phyloP scores from a whole-genome alignment of 1,140 invertebrate genomes.

The Bombus consobrinus region DNA sequence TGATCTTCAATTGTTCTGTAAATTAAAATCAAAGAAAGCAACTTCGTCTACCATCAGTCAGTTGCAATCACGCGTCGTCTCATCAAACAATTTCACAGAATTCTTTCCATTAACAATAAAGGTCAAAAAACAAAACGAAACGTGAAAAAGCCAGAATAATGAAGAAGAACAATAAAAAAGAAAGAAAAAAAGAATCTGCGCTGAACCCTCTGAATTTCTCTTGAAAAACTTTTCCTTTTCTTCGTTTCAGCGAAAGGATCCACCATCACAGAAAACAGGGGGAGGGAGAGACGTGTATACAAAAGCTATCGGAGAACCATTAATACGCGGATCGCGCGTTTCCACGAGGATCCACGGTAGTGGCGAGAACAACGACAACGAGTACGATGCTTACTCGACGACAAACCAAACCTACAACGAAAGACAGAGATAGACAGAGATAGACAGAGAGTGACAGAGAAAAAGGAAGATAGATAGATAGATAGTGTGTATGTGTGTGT shows the following conservation, averaged over 20 bases:
- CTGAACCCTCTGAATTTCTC: slow-evolving; percentile 11
- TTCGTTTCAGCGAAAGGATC: slow-evolving; percentile 4
- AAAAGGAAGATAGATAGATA: too few relatives aligned
- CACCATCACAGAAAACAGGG: not conserved
- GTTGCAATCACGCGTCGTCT: not conserved
- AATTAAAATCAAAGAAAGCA: too few relatives aligned
- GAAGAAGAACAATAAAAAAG: not conserved
- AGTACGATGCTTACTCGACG: slow-evolving; percentile 26
- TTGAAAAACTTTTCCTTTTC: slow-evolving; percentile 32
- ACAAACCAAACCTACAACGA: slow-evolving; percentile 12
- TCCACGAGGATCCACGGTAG: slow-evolving; percentile 27
- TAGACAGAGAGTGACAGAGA: not conserved
- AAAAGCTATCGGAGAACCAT: slow-evolving; percentile 53
- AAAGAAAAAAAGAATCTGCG: not conserved
- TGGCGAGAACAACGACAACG: slow-evolving; percentile 26
- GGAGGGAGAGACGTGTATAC: not conserved
- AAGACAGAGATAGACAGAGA: slow-evolving; percentile 17
- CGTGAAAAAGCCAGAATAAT: not conserved
- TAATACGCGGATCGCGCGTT: slow-evolving; percentile 51
- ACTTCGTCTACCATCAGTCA: too few relatives aligned
- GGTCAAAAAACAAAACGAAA: not conserved
- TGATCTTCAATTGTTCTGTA: too few relatives aligned
- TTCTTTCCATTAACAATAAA: not conserved
- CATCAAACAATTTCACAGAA: not conserved
- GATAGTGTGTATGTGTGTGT: not conserved